These are phyloP conservation scores for Motacilla tschutschensis DNA, from an alignment of 2,113 vertebrate genomes.

Conservation along the genomic window DNA sequence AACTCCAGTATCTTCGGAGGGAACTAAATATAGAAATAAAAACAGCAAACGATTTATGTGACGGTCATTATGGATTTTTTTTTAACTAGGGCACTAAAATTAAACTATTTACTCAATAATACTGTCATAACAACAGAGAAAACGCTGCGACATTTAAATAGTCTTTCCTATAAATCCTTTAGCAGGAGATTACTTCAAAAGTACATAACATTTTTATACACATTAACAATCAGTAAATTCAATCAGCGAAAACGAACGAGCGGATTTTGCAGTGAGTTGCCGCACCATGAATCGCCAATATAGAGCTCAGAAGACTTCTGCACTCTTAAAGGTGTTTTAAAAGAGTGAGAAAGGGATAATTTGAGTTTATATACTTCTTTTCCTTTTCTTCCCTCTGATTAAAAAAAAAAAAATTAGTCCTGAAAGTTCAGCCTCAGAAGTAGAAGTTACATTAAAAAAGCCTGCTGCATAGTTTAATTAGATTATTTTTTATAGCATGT, in stretches of 20 bases:
- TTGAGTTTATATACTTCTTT: constrained; percentile 24
- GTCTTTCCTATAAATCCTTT: constrained; percentile 66
- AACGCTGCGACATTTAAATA: constrained; percentile 57
- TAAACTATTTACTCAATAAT: constrained; percentile 73
- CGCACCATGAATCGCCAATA: constrained; percentile 49
- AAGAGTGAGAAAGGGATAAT: constrained; percentile 17
- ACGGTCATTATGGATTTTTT: constrained; percentile 64
- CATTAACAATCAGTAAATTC: constrained; percentile 70
- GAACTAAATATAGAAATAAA: constrained; percentile 70
- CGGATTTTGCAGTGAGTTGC: constrained; percentile 56
- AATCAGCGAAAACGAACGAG: constrained; percentile 61
- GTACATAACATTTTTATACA: constrained; percentile 59
- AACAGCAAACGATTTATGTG: constrained; percentile 61
- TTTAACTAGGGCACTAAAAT: constrained; percentile 69
- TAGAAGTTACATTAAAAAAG: background rate
- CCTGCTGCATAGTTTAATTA: background rate
- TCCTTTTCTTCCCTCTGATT: constrained; percentile 8
- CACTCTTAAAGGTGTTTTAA: constrained; percentile 33
- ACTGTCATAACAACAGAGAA: constrained; percentile 69
- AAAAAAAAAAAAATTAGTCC: constrained; percentile 35
- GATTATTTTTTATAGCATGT: constrained; percentile 16
- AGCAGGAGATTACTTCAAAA: constrained; percentile 63
- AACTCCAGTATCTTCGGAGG: constrained; percentile 49
- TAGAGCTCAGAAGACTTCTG: constrained; percentile 24
- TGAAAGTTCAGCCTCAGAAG: constrained; percentile 54